Base-by-base conservation (phyloP, 2,797 vertebrate genomes). In the Xenops minutus region DNA sequence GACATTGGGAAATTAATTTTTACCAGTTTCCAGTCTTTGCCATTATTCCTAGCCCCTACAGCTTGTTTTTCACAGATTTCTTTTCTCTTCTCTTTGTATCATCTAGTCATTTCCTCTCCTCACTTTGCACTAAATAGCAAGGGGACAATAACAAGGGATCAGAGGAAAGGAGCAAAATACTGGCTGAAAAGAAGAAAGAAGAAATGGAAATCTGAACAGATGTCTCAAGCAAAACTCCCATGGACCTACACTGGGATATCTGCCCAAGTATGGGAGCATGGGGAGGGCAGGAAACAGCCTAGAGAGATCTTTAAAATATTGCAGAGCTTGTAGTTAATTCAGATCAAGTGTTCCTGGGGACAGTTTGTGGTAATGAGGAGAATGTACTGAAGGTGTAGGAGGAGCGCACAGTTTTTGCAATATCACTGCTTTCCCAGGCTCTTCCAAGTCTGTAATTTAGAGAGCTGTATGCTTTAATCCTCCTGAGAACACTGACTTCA, bases 341-440 rank as follows among this genome's bases (percentile, higher is more conserved):
- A 93, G 83, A 91, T 94, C 66, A 89, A 96, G 49, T 36, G 59
- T 86, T 96, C 61, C 84, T 66, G 64, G 55, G 75, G 68, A 92
- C 41, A 72, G 94, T 67, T 85, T 92, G 93, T 84, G 83, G 69
- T 80, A 92, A 96, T 85, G 78, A 96, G 12, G 94, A 84, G 87
- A 96, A 95, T 90, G 82, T 68, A 72, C 88, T 68, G 74, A 92
- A 94, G 71, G 46, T 96, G 89, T 74, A 91, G 80, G 88, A 97
- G 85, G 80, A 75, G 75, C 39, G 80, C 66, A 85, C 12, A 81
- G 64, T 81, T 86, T 71, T 91, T 61, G 41, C 88, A 80, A 32
- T 96, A 94, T 88, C 59, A 26, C 43, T 89, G 72, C 63, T 95
- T 89, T 95, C 91, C 90, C 92, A 93, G 92, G 87, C 52, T 93